Percentiles rank a stretch among this genome's conserved stretches.
These are phyloP conservation scores for Uropetala carovei DNA, from an alignment of 2,888 invertebrate genomes.

Conservation along the genomic window DNA sequence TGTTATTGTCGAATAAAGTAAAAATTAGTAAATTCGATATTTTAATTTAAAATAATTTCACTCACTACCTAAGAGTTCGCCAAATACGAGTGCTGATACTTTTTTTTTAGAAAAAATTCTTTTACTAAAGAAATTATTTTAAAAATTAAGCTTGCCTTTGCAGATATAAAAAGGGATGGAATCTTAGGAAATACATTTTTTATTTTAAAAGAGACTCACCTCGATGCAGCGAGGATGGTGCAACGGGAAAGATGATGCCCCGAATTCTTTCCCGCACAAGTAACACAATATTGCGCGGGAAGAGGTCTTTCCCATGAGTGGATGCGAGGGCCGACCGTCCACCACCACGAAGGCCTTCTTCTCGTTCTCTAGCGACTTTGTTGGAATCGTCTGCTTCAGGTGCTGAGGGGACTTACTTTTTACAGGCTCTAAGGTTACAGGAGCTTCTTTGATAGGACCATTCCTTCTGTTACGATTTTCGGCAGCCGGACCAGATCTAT, in stretches of 20 bases:
- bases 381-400: background rate
- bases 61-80: too few species aligned
- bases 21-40: too few species aligned
- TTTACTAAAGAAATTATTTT: too few species aligned
- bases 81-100: too few species aligned
- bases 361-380: background rate
- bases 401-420: background rate
- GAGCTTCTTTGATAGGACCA: background rate
- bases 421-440: background rate
- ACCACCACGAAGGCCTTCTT: constrained; percentile 58
- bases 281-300: constrained; percentile 76
- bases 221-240: constrained; percentile 82
- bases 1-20: too few species aligned
- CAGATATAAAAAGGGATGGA: too few species aligned
- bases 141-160: too few species aligned
- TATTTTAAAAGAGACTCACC: background rate
- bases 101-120: too few species aligned
- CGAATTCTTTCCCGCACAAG: constrained; percentile 82
- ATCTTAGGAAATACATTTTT: too few species aligned
- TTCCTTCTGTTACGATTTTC: constrained; percentile 9
- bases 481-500: background rate
- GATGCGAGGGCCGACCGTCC: background rate
- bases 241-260: constrained; percentile 80
- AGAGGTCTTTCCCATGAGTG: background rate
- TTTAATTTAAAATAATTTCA: too few species aligned